Evolutionary conservation across 53 echinoderm and acorn worm species (phyloP), one percentile per base, ranked within the genome.

Genomic region (Holothuria leucospilota): DNA sequence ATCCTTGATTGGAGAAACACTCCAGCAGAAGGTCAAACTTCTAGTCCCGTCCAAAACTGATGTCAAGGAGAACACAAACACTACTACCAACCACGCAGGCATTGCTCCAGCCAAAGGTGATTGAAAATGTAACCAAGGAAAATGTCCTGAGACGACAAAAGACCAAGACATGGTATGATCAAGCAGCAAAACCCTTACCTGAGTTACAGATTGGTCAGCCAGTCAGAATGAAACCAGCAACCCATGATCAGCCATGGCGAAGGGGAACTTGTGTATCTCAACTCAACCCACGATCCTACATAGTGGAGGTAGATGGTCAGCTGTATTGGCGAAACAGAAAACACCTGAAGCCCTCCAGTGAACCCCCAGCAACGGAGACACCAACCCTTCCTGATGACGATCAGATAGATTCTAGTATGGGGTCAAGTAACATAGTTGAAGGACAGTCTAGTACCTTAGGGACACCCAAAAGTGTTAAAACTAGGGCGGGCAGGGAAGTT

Each of bases 1-100:
- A 39, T 93, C 38, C 78, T 93, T n/a, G 88, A 90, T 49, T 90
- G 90, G 93, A 73, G 90, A 29, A 87, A 93, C 28, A 90, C 93
- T 41, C 93, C 90, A 14, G 68, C 51, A 68, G 69, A 85, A 24
- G 80, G 40, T 63, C n/a, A 20, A 13, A 85, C 88, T 34, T 68
- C 29, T 24, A 93, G 94, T 68, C 88, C 91, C 64, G 94, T 51
- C 10, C 88, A 93, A 40, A 85, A 83, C 69, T 91, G 59, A 93
- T 93, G 88, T 85, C 88, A 40, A 38, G 88, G 39, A 65, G 91
- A n/a, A 73, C 88, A 34, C 77, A 69, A 51, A 85, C 77, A 24
- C 85, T 81, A 20, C 70, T 93, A 26, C 88, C 91, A 38, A 91
- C 91, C 26, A 63, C 90, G 7, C 78, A 93, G 68, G 74, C 34